A percentile compares a stretch with the other conserved stretches of the same genome.
phyloP scores from a whole-genome alignment of 2,888 invertebrate genomes.

The Odontomyia ornata region DNA sequence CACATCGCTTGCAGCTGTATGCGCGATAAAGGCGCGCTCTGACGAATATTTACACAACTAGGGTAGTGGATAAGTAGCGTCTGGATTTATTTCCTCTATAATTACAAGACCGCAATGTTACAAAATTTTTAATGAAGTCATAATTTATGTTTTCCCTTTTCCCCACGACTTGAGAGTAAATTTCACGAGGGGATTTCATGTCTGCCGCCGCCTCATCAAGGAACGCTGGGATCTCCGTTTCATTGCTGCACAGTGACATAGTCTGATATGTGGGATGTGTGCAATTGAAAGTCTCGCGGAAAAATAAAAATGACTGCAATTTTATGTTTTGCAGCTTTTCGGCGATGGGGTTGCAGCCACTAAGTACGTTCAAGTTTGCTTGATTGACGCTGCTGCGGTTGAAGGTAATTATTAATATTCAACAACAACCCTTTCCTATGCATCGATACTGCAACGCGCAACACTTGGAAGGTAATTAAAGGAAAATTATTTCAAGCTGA shows the following conservation, averaged over 20 bases:
- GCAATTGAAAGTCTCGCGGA: conserved; percentile 8
- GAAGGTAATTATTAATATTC: too few relatives aligned
- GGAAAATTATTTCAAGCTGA: too few relatives aligned
- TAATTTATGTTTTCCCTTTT: conserved; percentile 48
- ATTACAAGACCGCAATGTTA: conserved; percentile 51
- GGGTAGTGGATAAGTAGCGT: conserved; percentile 34
- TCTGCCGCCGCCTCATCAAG: not conserved
- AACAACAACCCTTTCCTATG: too few relatives aligned
- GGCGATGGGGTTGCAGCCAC: not conserved
- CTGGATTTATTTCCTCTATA: conserved; percentile 50
- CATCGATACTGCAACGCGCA: too few relatives aligned
- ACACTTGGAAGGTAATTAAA: too few relatives aligned
- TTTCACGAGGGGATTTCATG: not conserved
- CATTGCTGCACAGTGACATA: not conserved
- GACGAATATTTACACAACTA: not conserved
- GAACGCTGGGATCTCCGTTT: conserved; percentile 10
- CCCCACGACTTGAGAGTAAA: not conserved
- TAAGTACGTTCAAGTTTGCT: not conserved
- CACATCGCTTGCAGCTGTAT: too few relatives aligned
- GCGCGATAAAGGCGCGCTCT: too few relatives aligned
- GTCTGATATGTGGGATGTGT: conserved; percentile 6
- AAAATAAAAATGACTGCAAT: not conserved
- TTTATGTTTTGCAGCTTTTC: not conserved
- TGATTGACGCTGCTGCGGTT: not conserved
- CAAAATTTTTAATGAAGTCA: conserved; percentile 52